Conservation (phyloP, 2,888 invertebrate species). For the Noctua pronuba region DNA sequence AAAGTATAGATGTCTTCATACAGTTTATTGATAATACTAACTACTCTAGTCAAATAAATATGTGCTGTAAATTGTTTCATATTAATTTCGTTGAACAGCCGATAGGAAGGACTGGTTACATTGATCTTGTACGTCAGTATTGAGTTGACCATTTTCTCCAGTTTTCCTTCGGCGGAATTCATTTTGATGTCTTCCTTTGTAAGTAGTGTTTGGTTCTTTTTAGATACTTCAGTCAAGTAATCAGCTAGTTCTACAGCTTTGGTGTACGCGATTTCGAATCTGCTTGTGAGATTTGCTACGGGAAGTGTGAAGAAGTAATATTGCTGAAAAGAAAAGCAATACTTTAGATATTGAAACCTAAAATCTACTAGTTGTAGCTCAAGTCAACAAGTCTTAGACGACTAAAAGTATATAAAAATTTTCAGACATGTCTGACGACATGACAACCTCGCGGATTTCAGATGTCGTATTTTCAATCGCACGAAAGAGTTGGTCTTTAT, state of each 20-base stretch:
- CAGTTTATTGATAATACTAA: conserved; percentile 80
- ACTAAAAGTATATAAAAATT: not conserved
- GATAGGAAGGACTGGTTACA: conserved; percentile 74
- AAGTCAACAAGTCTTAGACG: not conserved
- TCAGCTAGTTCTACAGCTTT: conserved; percentile 74
- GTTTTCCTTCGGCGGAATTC: conserved; percentile 75
- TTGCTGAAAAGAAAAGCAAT: conserved; percentile 80
- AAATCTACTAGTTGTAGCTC: not conserved
- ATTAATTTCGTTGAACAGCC: conserved; percentile 77
- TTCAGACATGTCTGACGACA: not conserved
- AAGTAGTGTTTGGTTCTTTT: conserved; percentile 72
- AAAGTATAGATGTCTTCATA: conserved; percentile 71
- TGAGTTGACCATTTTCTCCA: conserved; percentile 75
- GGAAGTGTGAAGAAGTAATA: conserved; percentile 81
- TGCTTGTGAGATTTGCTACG: conserved; percentile 78
- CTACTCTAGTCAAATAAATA: conserved; percentile 81
- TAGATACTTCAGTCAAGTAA: conserved; percentile 71
- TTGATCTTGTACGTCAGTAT: conserved; percentile 79
- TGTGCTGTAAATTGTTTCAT: conserved; percentile 78
- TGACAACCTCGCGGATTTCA: not conserved
- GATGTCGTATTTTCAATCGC: not conserved
- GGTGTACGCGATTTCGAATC: conserved; percentile 77
- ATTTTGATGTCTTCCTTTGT: conserved; percentile 71
- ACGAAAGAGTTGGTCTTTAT: not conserved
- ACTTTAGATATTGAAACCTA: not conserved